Evolutionary conservation across 2,888 invertebrate species (phyloP), one percentile per base, ranked within the genome.

Genomic region (Trachelus iudaicus): DNA sequence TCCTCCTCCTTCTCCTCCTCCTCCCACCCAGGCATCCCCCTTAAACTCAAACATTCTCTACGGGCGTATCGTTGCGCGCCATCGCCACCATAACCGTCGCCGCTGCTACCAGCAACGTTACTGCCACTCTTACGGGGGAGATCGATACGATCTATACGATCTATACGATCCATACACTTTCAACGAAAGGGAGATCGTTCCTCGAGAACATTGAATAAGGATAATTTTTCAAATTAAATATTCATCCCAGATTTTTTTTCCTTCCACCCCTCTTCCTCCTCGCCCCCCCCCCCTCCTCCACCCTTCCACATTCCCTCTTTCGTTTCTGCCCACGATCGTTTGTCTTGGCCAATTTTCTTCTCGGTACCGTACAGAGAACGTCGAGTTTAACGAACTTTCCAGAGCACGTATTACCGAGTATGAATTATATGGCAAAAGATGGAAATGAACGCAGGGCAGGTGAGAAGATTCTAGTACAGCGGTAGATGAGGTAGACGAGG

Each of bases 341-440:
- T 1, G 23, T 23, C 40, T 56, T 23, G 40, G 40, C 40, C 23
- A 56, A 56, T 15, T 56, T 56, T 56, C 40, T 56, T 56, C 40
- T 56, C 1, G 40, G 40, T 23, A 23, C 40, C 15, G 23, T 56
- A 56, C 1, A 56, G 23, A 2, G 40, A 23, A 6, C 23, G 9
- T 15, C 6, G 23, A 56, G 40, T 56, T 56, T 56, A 15, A 56
- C 40, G 40, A 56, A 56, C 40, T 23, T 56, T 56, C 40, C 40
- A 56, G 40, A 56, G 40, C 15, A 56, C 6, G 40, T 56, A 56
- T 56, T 56, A 56, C 81, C 83, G 83, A 87, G 84, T 86, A 88
- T 85, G 87, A 89, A 89, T 89, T 86, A 87, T 83, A 85, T 79
- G 76, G 81, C 77, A 78, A 81, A 77, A 37, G 77, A 76, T 76